Conservation (phyloP, 2,888 invertebrate genomes). For the Hermodice carunculata region DNA sequence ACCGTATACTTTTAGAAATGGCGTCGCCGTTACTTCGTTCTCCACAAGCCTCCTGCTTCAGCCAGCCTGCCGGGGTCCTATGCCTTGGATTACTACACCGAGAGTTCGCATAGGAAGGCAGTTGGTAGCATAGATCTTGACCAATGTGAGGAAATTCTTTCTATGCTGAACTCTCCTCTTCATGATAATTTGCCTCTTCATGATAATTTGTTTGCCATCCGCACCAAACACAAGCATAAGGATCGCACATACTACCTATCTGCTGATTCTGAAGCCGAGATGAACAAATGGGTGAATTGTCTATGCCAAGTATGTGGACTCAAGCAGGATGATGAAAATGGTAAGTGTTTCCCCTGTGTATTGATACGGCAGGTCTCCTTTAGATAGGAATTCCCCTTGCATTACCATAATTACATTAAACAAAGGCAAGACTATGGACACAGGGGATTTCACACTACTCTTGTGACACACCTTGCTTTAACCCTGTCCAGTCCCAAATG, state of each 20-base stretch:
- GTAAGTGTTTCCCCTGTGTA: not conserved
- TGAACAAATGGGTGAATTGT: constrained; percentile 95
- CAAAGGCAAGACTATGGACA: too few species aligned
- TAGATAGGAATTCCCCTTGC: too few species aligned
- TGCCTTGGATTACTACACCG: constrained; percentile 93
- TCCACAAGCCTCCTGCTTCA: constrained; percentile 76
- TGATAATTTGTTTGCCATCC: constrained; percentile 61
- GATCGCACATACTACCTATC: constrained; percentile 92
- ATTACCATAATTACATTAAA: too few species aligned
- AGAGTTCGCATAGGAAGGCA: constrained; percentile 73
- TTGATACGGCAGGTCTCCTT: not conserved
- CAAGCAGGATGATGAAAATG: constrained; percentile 15
- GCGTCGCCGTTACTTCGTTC: constrained; percentile 94
- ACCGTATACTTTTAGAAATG: constrained; percentile 80
- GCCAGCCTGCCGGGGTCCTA: constrained; percentile 81
- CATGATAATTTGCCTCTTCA: constrained; percentile 59
- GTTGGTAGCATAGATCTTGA: constrained; percentile 83
- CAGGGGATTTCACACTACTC: too few species aligned
- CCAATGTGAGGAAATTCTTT: constrained; percentile 92
- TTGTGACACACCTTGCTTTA: too few species aligned
- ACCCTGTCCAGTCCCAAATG: too few species aligned
- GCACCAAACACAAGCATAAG: constrained; percentile 68
- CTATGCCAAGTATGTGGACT: constrained; percentile 86
- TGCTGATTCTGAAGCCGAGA: constrained; percentile 90
- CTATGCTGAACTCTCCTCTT: constrained; percentile 60